Base-by-base conservation (phyloP, 2,113 vertebrate genomes). In the Lophius piscatorius region DNA sequence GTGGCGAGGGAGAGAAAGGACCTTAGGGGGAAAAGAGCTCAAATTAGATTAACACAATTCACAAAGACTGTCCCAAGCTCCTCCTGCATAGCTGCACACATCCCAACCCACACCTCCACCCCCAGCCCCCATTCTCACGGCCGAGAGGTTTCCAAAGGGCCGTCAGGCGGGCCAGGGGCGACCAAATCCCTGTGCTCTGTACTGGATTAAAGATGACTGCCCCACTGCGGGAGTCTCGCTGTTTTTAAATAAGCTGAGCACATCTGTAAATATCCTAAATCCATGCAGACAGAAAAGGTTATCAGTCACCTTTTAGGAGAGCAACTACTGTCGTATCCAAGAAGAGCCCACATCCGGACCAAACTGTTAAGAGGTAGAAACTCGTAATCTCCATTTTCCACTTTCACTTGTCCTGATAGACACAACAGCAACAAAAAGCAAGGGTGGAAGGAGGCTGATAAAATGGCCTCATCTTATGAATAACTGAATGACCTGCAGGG, bases 1-100 rank as follows among this genome's bases (percentile, higher is more conserved):
- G 59, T 44, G 20, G 58, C 57, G 48, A 74, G 74, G 41, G 60
- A 63, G 56, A 58, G 62, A 69, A 46, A 77, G 60, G 54, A 73
- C 73, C 84, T 87, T 60, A 26, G 70, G 87, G 74, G 80, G 61
- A 70, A 75, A 77, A 85, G 57, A 84, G 78, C 81, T 87, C 81
- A 90, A 90, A 91, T 90, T 89, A 89, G 85, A 89, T 89, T 90
- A 88, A 78, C 65, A 71, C 87, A 83, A 88, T 89, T 90, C 85
- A 90, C 87, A 91, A 91, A 91, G 88, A 86, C 81, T 79, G 64
- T 78, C 81, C 84, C 82, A 64, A 31, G 73, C 74, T 79, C 76
- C 74, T 75, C 70, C 81, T 78, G 74, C 80, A 86, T 68, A 61
- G 74, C 67, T 80, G 81, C 74, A 80, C 82, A 81, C 80, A 82